Evolutionary conservation across 2,797 vertebrate species (phyloP).

Genomic region (Coilia nasus): DNA sequence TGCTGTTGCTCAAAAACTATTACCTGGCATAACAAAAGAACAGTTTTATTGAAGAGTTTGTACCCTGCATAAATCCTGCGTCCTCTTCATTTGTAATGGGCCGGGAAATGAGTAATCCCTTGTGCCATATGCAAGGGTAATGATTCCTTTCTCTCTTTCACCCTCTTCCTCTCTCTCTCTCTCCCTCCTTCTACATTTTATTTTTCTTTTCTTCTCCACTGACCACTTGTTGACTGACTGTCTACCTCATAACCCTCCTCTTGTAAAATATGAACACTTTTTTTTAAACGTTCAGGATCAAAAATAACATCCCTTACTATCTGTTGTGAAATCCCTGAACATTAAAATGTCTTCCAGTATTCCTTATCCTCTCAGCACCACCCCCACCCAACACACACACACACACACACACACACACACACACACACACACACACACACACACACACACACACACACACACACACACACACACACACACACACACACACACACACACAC

Average conservation of each 20-base stretch:
- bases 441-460: constrained; percentile 30
- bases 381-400: background rate
- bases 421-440: background rate
- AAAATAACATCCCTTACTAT: constrained; percentile 14
- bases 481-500: too few species aligned
- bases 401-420: background rate
- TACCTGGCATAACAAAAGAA: constrained; percentile 86
- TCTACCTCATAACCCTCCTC: constrained; percentile 10
- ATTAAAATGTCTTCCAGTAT: constrained; percentile 12
- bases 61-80: constrained; percentile 71
- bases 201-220: background rate
- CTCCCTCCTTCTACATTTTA: constrained; percentile 11
- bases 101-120: constrained; percentile 64
- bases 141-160: constrained; percentile 30
- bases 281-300: background rate
- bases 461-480: too few species aligned
- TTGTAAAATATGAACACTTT: constrained; percentile 11
- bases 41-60: constrained; percentile 75
- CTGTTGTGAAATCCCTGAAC: constrained; percentile 14
- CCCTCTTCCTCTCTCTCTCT: constrained; percentile 37
- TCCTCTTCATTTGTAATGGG: constrained; percentile 65
- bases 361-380: constrained; percentile 14
- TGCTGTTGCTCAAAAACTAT: constrained; percentile 91
- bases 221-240: constrained; percentile 22
- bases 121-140: constrained; percentile 45